Percentiles rank a stretch among this genome's conserved stretches.
phyloP scores from a whole-genome alignment of 2,113 vertebrate genomes.

The Vulpes lagopus region DNA sequence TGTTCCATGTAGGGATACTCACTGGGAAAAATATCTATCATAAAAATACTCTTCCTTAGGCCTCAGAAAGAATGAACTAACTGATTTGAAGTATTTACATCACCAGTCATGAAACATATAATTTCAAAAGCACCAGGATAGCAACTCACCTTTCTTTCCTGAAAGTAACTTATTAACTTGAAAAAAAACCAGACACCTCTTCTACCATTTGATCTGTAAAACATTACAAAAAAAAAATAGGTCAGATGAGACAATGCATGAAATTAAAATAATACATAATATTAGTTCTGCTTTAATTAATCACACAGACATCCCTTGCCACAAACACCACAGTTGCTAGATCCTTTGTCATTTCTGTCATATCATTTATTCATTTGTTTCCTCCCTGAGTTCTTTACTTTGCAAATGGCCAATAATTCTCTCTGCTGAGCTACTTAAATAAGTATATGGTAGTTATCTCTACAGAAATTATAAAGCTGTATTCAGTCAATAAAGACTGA shows the following conservation, averaged over 20 bases:
- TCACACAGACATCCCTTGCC: not conserved
- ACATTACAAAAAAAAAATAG: not conserved
- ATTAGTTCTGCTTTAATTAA: not conserved
- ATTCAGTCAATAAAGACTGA: not conserved
- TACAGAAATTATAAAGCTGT: not conserved
- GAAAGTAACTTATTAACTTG: not conserved
- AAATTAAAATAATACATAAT: not conserved
- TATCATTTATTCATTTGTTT: not conserved
- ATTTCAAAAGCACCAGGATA: not conserved
- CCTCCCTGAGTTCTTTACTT: not conserved
- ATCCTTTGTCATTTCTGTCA: not conserved
- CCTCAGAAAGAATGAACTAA: not conserved
- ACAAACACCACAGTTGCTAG: not conserved
- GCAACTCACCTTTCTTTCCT: slow-evolving; percentile 29
- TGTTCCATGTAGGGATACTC: not conserved
- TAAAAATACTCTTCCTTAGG: not conserved
- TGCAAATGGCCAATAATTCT: not conserved
- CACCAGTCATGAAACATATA: not conserved
- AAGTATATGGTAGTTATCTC: not conserved
- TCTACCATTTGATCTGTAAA: slow-evolving; percentile 47
- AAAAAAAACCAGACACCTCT: not conserved
- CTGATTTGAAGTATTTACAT: not conserved
- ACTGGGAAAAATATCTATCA: not conserved
- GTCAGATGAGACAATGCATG: not conserved
- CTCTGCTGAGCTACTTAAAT: not conserved